These are phyloP conservation scores for Ellobius talpinus DNA, from an alignment of 2,113 vertebrate species.

Conservation along the genomic window DNA sequence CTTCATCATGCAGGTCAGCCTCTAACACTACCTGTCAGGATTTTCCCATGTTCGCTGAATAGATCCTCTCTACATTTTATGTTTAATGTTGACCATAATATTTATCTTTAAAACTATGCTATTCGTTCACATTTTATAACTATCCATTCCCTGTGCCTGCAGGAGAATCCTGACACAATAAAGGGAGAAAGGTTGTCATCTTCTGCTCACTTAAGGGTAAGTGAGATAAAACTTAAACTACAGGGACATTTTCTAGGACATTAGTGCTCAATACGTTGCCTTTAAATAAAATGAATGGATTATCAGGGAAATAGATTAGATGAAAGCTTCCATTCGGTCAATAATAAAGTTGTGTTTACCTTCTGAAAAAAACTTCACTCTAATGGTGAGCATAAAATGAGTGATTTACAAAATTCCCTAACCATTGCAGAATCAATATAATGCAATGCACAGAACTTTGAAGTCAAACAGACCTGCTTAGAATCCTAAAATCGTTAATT, in stretches of 20 bases:
- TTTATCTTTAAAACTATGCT: background rate
- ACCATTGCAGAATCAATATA: slow-evolving; percentile 40
- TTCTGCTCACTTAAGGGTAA: background rate
- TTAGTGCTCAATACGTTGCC: background rate
- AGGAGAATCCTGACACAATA: background rate
- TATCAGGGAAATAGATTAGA: slow-evolving; percentile 31
- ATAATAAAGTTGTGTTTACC: slow-evolving; percentile 63
- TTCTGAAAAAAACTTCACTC: slow-evolving; percentile 13
- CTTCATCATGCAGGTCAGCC: background rate
- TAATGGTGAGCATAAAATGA: slow-evolving; percentile 46
- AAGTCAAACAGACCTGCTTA: slow-evolving; percentile 48
- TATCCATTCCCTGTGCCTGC: background rate
- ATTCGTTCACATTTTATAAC: background rate
- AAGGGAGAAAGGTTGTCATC: background rate
- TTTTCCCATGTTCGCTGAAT: background rate
- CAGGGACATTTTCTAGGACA: background rate
- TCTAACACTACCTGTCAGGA: background rate
- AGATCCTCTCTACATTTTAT: background rate
- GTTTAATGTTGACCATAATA: background rate
- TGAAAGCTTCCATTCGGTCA: slow-evolving; percentile 47
- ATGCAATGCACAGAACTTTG: slow-evolving; percentile 37
- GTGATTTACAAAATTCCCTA: slow-evolving; percentile 63
- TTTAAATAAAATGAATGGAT: slow-evolving; percentile 40
- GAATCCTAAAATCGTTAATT: slow-evolving; percentile 52
- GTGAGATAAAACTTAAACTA: background rate